Conservation (phyloP, 1,140 invertebrate genomes). For the Eurosta solidaginis region DNA sequence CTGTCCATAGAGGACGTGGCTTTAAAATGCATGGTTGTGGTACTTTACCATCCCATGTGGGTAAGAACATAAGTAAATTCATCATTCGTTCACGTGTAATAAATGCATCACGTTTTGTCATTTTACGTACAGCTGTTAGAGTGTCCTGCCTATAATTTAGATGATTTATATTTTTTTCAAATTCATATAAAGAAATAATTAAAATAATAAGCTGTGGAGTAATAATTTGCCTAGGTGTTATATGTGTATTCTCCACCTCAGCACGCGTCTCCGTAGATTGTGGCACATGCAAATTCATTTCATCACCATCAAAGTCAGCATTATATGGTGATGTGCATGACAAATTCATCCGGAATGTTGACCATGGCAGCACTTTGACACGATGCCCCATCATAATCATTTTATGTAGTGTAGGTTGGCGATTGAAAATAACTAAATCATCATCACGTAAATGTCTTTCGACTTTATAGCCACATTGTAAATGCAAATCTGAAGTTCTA, state of each 20-base stretch:
- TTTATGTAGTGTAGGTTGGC: slow-evolving; percentile 99
- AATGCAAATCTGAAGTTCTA: slow-evolving; percentile 95
- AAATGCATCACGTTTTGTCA: slow-evolving; percentile 99
- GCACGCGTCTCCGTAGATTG: slow-evolving; percentile 99
- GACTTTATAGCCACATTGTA: slow-evolving; percentile 98
- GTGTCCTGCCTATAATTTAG: slow-evolving; percentile 79
- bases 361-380: slow-evolving; percentile 97
- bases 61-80: slow-evolving; percentile 98
- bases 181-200: slow-evolving; percentile 31
- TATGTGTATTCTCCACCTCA: slow-evolving; percentile 97
- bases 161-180: not conserved
- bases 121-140: slow-evolving; percentile 96
- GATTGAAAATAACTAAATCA: slow-evolving; percentile 98
- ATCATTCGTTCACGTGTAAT: slow-evolving; percentile 98
- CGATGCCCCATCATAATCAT: slow-evolving; percentile 99
- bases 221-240: slow-evolving; percentile 97
- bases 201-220: slow-evolving; percentile 74
- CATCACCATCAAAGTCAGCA: slow-evolving; percentile 99
- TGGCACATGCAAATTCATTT: slow-evolving; percentile 99
- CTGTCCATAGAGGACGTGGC: slow-evolving; percentile 97
- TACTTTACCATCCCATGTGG: slow-evolving; percentile 99
- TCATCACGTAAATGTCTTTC: slow-evolving; percentile 98
- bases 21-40: slow-evolving; percentile 98
- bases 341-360: slow-evolving; percentile 92
- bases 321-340: slow-evolving; percentile 99